A percentile compares a stretch with the other conserved stretches of the same genome.
These are phyloP conservation scores for Okamejei kenojei DNA, from an alignment of 2,797 vertebrate genomes.

Conservation along the genomic window DNA sequence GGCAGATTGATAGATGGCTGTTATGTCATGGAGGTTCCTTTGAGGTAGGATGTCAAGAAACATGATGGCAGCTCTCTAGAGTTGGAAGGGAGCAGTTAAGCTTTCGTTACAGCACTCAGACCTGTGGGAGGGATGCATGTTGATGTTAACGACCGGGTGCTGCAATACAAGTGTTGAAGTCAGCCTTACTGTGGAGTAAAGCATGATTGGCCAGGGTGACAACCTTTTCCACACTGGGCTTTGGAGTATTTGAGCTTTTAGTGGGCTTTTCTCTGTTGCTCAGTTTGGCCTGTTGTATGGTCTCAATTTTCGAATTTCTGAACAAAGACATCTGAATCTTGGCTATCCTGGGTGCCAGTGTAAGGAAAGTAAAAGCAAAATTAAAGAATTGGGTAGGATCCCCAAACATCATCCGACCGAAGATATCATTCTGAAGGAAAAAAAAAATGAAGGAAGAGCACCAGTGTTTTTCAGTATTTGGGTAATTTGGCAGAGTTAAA, in stretches of 20 bases:
- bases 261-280: neutral
- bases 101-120: too few species aligned
- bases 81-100: too few species aligned
- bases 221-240: neutral
- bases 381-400: neutral
- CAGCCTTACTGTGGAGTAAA: neutral
- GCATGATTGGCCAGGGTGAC: neutral
- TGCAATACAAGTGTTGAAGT: too few species aligned
- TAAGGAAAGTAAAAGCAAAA: neutral
- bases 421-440: neutral
- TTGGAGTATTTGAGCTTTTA: neutral
- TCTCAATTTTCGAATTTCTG: neutral
- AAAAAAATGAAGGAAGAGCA: too few species aligned
- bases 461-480: too few species aligned
- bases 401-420: neutral
- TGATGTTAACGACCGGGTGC: too few species aligned
- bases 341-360: neutral
- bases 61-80: too few species aligned
- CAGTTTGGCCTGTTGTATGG: neutral
- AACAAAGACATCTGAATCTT: neutral
- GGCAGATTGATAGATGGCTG: too few species aligned
- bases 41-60: too few species aligned
- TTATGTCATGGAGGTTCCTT: too few species aligned
- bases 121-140: too few species aligned
- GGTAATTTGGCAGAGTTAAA: too few species aligned